phyloP scores from a whole-genome alignment of 1,140 invertebrate genomes.

The Papilio dardanus region DNA sequence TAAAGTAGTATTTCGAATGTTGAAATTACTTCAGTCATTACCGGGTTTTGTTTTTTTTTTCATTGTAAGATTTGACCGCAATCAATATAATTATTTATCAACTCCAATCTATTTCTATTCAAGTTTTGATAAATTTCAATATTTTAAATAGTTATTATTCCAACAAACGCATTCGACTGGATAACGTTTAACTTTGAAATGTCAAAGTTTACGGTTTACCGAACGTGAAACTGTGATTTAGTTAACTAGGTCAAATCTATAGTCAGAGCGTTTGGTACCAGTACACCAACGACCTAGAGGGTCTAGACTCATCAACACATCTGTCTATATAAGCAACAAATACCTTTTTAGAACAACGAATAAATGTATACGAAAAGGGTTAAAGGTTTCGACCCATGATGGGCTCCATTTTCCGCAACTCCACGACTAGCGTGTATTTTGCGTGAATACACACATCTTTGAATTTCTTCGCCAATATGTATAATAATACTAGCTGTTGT shows the following conservation, averaged over 20 bases:
- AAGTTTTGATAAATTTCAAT: neutral
- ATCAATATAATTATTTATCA: too few species aligned
- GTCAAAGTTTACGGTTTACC: conserved; percentile 20
- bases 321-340: neutral
- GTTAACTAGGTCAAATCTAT: conserved; percentile 6
- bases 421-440: too few species aligned
- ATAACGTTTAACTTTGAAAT: conserved; percentile 1
- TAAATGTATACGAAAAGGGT: neutral
- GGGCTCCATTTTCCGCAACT: too few species aligned
- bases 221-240: neutral
- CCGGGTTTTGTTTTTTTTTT: too few species aligned
- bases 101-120: too few species aligned
- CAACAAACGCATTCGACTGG: neutral
- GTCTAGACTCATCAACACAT: neutral
- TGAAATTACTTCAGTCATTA: too few species aligned
- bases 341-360: neutral
- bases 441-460: too few species aligned
- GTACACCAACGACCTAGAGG: neutral
- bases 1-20: too few species aligned
- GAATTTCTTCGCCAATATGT: neutral
- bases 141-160: neutral
- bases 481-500: too few species aligned
- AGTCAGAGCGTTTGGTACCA: conserved; percentile 3
- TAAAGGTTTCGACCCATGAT: too few species aligned
- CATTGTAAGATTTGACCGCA: too few species aligned